Evolutionary conservation across 1,140 invertebrate species (phyloP), one percentile per base, ranked within the genome.

Genomic region (Drosophila nigrodunni): DNA sequence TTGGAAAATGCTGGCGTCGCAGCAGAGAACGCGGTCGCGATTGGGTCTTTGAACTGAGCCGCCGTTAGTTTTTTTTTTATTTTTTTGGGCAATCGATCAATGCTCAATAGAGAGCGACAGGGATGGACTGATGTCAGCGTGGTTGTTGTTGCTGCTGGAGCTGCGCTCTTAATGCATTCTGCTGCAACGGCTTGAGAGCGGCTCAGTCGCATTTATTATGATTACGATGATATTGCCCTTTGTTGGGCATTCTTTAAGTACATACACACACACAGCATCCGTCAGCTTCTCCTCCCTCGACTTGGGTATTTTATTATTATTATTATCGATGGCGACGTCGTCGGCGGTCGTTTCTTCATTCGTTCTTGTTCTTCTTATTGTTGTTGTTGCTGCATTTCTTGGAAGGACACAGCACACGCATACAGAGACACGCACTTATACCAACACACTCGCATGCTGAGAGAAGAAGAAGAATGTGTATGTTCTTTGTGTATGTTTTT

Each of bases 171-270:
- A 77, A 74, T 88, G 82, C 80, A 82, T 79, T 83, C 80, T 37
- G 49, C 65, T 72, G 70, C 79, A 62, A 30, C 25, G 25, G 80
- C 64, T 65, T 59, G 66, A 46, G 52, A 30, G 44, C 59, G 72
- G 72, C 78, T 87, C 75, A 74, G 78, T 66, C 75, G 75, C 83
- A 87, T 87, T 87, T 88, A 87, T 87, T 87, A 89, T 89, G 83
- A 87, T 87, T 87, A 89, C 85, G 72, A 52, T 57, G 65, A 88
- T 88, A 89, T 90, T 74, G 86, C 85, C 81, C 86, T 89, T 89
- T 89, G 85, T 89, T 89, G 78, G 74, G 49, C 65, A 77, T 77
- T 77, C 64, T 58, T 77, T 62, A 64, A 61, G 70, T 62, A 77
- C 70, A 47, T 30, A 41, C 35, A 66, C 34, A 57, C 15, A 9